Conservation (phyloP, 2,888 invertebrate species). For the Drosophila nr. perissopoda region DNA sequence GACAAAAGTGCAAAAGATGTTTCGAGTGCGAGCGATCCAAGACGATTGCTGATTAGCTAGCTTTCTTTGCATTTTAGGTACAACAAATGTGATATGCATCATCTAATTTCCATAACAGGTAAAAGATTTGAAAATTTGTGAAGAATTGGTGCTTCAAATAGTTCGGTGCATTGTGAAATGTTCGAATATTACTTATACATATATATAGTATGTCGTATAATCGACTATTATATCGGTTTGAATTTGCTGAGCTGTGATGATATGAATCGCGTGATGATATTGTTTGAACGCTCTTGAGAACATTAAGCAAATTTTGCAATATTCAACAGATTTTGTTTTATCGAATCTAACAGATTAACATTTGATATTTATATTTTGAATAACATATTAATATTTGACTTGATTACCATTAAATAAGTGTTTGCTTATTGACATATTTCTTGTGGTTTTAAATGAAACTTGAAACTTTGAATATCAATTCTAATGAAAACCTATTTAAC, state of each 20-base stretch:
- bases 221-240: conserved; percentile 10
- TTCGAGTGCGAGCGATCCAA: conserved; percentile 48
- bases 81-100: conserved; percentile 65
- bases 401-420: conserved; percentile 8
- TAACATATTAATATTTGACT: conserved; percentile 6
- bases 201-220: neutral
- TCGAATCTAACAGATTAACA: conserved; percentile 11
- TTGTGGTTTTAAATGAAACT: conserved; percentile 19
- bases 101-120: conserved; percentile 34
- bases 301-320: conserved; percentile 28
- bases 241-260: conserved; percentile 56
- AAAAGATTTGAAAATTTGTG: conserved; percentile 30
- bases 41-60: conserved; percentile 36
- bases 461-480: conserved; percentile 23
- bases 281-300: conserved; percentile 33
- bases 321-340: conserved; percentile 8
- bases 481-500: conserved; percentile 48
- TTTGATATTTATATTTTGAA: conserved; percentile 18
- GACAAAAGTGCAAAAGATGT: conserved; percentile 43
- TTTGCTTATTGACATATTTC: conserved; percentile 16
- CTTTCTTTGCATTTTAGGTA: conserved; percentile 20
- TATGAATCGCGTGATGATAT: conserved; percentile 61
- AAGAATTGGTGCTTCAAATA: conserved; percentile 41
- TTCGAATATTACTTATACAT: conserved; percentile 14
- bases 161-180: conserved; percentile 40